Conservation (phyloP, 30 jellyfish, hydroid and myxozoan genomes). For the Aurelia sp. region DNA sequence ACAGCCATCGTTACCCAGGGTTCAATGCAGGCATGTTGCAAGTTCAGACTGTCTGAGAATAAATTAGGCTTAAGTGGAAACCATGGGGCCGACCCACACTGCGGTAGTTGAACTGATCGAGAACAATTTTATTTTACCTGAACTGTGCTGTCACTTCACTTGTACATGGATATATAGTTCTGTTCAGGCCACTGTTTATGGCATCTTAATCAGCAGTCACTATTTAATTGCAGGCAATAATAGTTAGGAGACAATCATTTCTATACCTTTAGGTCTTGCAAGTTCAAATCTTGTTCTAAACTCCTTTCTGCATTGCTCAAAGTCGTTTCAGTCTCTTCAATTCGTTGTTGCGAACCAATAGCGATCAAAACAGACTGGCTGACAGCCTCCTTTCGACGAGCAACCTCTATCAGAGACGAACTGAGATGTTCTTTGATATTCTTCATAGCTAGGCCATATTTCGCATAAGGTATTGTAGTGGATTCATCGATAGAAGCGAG, state of each 20-base stretch:
- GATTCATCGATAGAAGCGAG: constrained; percentile 39
- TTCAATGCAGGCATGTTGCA: too few relatives aligned
- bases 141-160: too few relatives aligned
- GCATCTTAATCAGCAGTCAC: too few relatives aligned
- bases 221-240: too few relatives aligned
- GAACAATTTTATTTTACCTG: too few relatives aligned
- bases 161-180: too few relatives aligned
- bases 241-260: background rate
- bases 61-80: too few relatives aligned
- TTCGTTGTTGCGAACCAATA: constrained; percentile 1
- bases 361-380: constrained; percentile 24
- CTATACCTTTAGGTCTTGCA: background rate
- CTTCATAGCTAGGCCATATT: constrained; percentile 49
- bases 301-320: background rate
- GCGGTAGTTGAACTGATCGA: too few relatives aligned
- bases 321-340: background rate
- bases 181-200: too few relatives aligned
- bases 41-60: too few relatives aligned
- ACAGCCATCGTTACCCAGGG: too few relatives aligned
- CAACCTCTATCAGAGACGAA: constrained; percentile 48
- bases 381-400: constrained; percentile 36
- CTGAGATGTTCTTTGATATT: constrained; percentile 48
- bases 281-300: background rate
- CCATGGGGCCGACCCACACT: too few relatives aligned
- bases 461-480: constrained; percentile 11